A percentile compares a stretch with the other conserved stretches of the same genome.
Evolutionary conservation across 2,113 vertebrate species (phyloP).

Genomic region (Dicerorhinus sumatrensis): DNA sequence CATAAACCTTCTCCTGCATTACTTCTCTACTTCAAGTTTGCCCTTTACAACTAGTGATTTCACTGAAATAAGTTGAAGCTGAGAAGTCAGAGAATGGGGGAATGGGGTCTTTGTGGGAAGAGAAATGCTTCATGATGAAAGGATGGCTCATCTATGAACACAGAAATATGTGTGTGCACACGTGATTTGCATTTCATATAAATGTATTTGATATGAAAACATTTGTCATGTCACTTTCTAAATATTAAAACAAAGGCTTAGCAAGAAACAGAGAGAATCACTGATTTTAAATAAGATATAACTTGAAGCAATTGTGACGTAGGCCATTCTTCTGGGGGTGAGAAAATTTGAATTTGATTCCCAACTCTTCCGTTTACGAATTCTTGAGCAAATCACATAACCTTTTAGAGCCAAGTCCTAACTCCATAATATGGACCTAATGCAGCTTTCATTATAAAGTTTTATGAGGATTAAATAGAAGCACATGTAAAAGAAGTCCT

Average conservation of each 20-base stretch:
- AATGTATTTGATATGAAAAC: not conserved
- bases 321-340: accelerated
- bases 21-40: not conserved
- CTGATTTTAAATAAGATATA: not conserved
- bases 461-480: not conserved
- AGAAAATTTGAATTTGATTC: not conserved
- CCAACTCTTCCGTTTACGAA: not conserved
- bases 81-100: not conserved
- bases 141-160: not conserved
- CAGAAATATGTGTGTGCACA: accelerated
- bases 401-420: not conserved
- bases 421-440: not conserved
- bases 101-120: not conserved
- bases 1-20: not conserved
- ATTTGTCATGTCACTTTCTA: not conserved
- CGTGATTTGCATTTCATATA: not conserved
- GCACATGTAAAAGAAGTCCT: not conserved
- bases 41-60: not conserved
- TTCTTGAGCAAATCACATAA: not conserved
- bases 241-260: not conserved
- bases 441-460: not conserved
- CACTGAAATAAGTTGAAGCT: not conserved
- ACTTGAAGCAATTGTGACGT: not conserved
- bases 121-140: not conserved
- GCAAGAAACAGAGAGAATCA: not conserved